Conservation (phyloP, 2,797 vertebrate genomes). For the Sebastolobus alascanus region DNA sequence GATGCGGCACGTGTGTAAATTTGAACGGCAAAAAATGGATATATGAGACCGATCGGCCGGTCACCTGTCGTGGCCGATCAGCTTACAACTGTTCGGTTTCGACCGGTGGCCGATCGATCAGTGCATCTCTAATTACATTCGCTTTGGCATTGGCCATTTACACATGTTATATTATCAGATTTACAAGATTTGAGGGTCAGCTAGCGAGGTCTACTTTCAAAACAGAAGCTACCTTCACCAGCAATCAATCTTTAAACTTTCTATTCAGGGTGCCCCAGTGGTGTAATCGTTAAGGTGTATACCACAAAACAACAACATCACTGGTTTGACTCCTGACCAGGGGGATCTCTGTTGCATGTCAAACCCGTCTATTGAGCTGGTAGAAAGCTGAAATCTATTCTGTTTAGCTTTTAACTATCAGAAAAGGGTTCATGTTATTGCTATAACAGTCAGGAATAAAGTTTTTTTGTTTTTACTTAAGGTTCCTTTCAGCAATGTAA, state of each 20-base stretch:
- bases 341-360: background rate
- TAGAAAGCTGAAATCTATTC: background rate
- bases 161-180: background rate
- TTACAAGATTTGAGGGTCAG: background rate
- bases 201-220: background rate
- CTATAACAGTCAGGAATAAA: background rate
- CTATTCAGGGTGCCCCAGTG: background rate
- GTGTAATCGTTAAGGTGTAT: background rate
- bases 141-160: background rate
- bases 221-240: background rate
- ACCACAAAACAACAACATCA: background rate
- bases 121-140: background rate
- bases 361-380: background rate
- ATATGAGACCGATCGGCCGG: background rate
- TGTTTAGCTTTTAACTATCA: background rate
- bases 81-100: background rate
- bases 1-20: background rate
- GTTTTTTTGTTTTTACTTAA: no score
- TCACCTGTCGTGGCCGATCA: rapidly evolving
- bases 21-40: background rate
- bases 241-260: background rate
- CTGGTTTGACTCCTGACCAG: background rate
- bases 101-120: no score
- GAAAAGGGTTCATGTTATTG: background rate
- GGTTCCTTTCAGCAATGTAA: background rate